phyloP scores from a whole-genome alignment of 2,113 vertebrate species.

The Pavo muticus region DNA sequence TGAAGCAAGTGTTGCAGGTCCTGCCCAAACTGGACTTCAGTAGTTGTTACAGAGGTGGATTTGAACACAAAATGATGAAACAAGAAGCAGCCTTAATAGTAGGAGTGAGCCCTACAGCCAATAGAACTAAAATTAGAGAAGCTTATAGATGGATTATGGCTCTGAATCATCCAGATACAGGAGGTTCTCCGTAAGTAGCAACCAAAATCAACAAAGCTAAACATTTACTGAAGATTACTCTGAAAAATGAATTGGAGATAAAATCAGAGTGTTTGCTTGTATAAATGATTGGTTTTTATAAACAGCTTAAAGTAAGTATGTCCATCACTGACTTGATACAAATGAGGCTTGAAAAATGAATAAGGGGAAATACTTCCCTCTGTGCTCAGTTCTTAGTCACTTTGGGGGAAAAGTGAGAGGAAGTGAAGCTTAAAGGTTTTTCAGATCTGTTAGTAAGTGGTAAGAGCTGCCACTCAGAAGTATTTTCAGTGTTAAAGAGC shows the following conservation, averaged over 20 bases:
- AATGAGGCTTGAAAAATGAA: not conserved
- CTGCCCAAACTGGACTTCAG: too few species aligned
- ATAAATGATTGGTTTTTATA: slow-evolving; percentile 61
- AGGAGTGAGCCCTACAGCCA: slow-evolving; percentile 89
- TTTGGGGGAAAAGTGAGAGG: not conserved
- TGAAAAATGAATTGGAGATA: slow-evolving; percentile 83
- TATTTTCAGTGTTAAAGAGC: not conserved
- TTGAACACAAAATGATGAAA: too few species aligned
- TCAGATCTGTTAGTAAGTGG: not conserved
- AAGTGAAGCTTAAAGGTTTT: not conserved
- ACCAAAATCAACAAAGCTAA: slow-evolving; percentile 98
- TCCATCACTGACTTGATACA: not conserved
- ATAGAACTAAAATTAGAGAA: slow-evolving; percentile 93
- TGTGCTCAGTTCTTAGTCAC: not conserved
- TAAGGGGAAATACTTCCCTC: not conserved
- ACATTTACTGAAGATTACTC: slow-evolving; percentile 91
- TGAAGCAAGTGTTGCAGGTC: too few species aligned
- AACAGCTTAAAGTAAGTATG: slow-evolving; percentile 37
- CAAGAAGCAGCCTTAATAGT: too few species aligned
- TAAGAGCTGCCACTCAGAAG: not conserved
- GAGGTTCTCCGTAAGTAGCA: slow-evolving; percentile 94
- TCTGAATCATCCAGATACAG: slow-evolving; percentile 94
- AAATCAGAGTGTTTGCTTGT: slow-evolving; percentile 6
- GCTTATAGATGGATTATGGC: slow-evolving; percentile 96
- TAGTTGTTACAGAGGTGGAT: too few species aligned